phyloP scores from a whole-genome alignment of 2,888 invertebrate species.

The Drosophila sordidula region DNA sequence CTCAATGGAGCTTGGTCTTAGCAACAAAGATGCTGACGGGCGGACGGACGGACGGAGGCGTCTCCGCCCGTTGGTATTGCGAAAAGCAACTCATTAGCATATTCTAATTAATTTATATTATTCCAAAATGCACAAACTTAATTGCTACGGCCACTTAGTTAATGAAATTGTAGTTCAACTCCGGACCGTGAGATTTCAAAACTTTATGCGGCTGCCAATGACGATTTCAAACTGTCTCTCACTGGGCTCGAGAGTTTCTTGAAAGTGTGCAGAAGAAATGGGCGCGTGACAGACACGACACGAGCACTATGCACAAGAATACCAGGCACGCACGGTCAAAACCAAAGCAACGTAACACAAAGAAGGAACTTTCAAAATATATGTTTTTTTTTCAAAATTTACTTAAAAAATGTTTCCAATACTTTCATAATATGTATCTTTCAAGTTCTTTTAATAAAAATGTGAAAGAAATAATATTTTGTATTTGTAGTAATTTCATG shows the following conservation, averaged over 20 bases:
- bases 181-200: constrained; percentile 33
- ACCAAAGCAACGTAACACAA: too few species aligned
- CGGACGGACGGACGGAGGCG: not conserved
- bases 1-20: constrained; percentile 36
- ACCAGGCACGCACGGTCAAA: too few species aligned
- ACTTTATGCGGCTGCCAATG: constrained; percentile 37
- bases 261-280: constrained; percentile 15
- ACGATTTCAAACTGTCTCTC: constrained; percentile 26
- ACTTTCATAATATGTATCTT: too few species aligned
- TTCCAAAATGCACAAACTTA: constrained; percentile 78
- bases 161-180: constrained; percentile 74
- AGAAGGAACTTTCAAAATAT: too few species aligned
- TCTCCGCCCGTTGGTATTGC: constrained; percentile 37
- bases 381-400: too few species aligned
- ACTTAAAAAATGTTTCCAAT: too few species aligned
- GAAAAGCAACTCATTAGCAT: constrained; percentile 72
- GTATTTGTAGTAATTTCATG: too few species aligned
- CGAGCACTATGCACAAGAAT: not conserved
- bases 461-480: too few species aligned
- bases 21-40: constrained; percentile 16
- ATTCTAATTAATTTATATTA: constrained; percentile 81
- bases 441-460: too few species aligned
- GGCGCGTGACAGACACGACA: not conserved
- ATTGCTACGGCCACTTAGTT: constrained; percentile 78
- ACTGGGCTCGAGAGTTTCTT: constrained; percentile 1